These are phyloP conservation scores for Synergus itoensis DNA, from an alignment of 2,888 invertebrate species.

Conservation along the genomic window DNA sequence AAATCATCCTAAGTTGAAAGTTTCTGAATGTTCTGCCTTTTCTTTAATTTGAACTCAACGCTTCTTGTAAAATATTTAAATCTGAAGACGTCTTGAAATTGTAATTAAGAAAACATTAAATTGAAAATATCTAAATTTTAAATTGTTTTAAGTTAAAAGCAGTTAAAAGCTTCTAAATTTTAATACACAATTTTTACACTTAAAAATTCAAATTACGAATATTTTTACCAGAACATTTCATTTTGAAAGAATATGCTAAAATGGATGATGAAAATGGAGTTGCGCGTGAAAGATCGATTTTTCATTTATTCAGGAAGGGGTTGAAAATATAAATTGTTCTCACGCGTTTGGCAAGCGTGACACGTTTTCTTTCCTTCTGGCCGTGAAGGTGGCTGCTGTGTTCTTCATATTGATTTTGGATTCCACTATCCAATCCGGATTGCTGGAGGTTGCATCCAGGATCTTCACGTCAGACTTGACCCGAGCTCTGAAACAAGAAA, in stretches of 20 bases:
- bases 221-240: neutral
- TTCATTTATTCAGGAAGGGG: constrained; percentile 32
- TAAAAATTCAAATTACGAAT: neutral
- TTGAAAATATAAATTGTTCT: constrained; percentile 56
- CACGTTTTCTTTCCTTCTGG: constrained; percentile 82
- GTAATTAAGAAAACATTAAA: neutral
- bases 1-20: too few species aligned
- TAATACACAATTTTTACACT: neutral
- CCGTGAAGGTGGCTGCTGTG: constrained; percentile 93
- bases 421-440: constrained; percentile 92
- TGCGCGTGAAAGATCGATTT: constrained; percentile 14
- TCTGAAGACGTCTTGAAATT: neutral
- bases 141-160: neutral
- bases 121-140: neutral
- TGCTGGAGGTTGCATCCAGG: constrained; percentile 88
- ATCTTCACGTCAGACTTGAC: constrained; percentile 93
- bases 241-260: neutral
- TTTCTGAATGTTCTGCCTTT: too few species aligned
- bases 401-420: constrained; percentile 92
- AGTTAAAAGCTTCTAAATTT: too few species aligned
- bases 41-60: too few species aligned
- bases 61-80: neutral
- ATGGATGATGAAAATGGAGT: constrained; percentile 30
- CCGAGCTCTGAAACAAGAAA: constrained; percentile 83
- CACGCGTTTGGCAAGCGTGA: constrained; percentile 70